Evolutionary conservation across 2,888 invertebrate genomes (phyloP).

Genomic region (Drosophila fungiperda): DNA sequence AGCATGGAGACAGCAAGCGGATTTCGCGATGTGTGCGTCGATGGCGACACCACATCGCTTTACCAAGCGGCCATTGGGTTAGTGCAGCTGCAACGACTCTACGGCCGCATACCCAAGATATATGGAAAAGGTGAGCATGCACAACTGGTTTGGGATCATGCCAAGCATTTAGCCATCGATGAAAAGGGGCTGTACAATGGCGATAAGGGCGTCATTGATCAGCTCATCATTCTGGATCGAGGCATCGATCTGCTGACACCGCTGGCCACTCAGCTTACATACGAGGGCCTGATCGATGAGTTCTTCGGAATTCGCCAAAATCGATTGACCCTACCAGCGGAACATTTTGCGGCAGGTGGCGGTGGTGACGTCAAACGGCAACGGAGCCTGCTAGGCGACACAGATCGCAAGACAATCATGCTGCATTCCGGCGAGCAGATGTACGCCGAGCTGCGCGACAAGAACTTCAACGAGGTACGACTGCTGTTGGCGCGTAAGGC

Average conservation of each 20-base stretch:
- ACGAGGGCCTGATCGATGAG: constrained; percentile 98
- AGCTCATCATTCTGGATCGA: constrained; percentile 95
- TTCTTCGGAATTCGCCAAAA: constrained; percentile 94
- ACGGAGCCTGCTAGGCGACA: constrained; percentile 68
- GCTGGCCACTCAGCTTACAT: constrained; percentile 97
- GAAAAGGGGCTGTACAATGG: constrained; percentile 85
- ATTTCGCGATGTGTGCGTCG: constrained; percentile 93
- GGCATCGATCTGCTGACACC: constrained; percentile 96
- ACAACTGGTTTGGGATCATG: constrained; percentile 94
- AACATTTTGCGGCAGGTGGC: constrained; percentile 88
- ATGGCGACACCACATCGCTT: constrained; percentile 95
- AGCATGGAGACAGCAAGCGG: constrained; percentile 95
- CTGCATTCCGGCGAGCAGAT: constrained; percentile 96
- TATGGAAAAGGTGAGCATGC: constrained; percentile 96
- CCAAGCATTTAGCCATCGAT: constrained; percentile 91
- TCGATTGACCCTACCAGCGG: constrained; percentile 93
- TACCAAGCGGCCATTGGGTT: constrained; percentile 95
- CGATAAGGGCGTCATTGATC: constrained; percentile 91
- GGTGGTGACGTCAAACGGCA: constrained; percentile 20
- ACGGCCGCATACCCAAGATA: constrained; percentile 94
- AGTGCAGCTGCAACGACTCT: constrained; percentile 93
- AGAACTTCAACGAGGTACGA: constrained; percentile 96
- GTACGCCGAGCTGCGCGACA: constrained; percentile 95
- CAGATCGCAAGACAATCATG: constrained; percentile 90
- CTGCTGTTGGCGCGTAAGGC: constrained; percentile 94